These are phyloP conservation scores for Chironomus riparius DNA, from an alignment of 2,888 invertebrate genomes.

Conservation along the genomic window DNA sequence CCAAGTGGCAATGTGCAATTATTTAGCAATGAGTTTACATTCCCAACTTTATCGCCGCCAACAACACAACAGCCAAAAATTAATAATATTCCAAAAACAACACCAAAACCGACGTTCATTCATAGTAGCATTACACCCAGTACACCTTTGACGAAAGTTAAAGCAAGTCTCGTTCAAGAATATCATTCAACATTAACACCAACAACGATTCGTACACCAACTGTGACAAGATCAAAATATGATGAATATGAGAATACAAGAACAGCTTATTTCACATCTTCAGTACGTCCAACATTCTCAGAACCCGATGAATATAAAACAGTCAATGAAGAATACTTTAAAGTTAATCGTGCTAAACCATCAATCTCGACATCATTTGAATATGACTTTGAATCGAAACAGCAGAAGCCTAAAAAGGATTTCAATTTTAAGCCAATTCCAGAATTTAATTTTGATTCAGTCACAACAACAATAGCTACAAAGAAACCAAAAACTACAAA, in stretches of 20 bases:
- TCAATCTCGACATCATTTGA: constrained; percentile 10
- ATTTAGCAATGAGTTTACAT: constrained; percentile 5
- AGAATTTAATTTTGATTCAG: constrained; percentile 7
- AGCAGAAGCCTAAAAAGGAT: constrained; percentile 4
- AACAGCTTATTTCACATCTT: neutral
- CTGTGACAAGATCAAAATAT: neutral
- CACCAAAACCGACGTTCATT: constrained; percentile 9
- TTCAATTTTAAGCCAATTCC: constrained; percentile 19
- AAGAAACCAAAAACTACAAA: constrained; percentile 13
- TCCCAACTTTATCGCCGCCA: constrained; percentile 10
- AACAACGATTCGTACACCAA: neutral
- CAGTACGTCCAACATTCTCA: neutral
- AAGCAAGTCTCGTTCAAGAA: constrained; percentile 7
- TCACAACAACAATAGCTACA: neutral
- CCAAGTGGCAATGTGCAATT: constrained; percentile 13
- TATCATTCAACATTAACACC: constrained; percentile 4
- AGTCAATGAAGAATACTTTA: constrained; percentile 38
- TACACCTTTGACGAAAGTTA: constrained; percentile 19
- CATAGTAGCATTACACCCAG: constrained; percentile 1
- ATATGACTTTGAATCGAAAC: neutral
- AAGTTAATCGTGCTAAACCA: constrained; percentile 30
- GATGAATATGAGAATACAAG: neutral
- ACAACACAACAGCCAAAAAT: neutral
- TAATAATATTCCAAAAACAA: neutral
- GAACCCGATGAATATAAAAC: constrained; percentile 29